Evolutionary conservation across 2,113 vertebrate genomes (phyloP), one percentile per base, ranked within the genome.

Genomic region (Sardina pilchardus): DNA sequence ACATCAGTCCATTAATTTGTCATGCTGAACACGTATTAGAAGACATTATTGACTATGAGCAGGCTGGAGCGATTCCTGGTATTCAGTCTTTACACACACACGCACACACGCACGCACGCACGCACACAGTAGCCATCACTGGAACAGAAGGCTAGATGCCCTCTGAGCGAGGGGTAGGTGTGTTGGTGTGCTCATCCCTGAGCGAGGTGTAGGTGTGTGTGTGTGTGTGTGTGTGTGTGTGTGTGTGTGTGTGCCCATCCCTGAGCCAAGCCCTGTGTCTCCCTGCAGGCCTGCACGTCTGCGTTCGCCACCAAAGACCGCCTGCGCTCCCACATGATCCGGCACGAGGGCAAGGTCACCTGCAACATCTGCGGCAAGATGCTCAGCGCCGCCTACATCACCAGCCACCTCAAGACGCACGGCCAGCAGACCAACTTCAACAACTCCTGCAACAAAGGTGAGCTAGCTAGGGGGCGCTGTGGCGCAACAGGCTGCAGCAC

Each of bases 271-370:
- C 63, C 81, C 34, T 45, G 93, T 92, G 92, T 91, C 92, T 90
- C 88, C 86, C 87, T 90, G 84, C 88, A 99, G 98, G 99, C 98
- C 43, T 99, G 98, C 92, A 98, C 97, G 90, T 98, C 98, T 89
- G 98, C 98, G 93, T 99, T 99, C 90, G 98, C 98, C 94, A 99
- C 98, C 96, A 99, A 99, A 98, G 98, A 99, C 95, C 96, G 98
- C 87, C 96, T 99, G 90, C 96, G 98, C 94, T 98, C 98, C 89
- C 98, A 99, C 94, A 99, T 99, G 98, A 98, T 99, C 92, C 96
- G 98, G 91, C 98, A 99, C 30, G 98, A 99, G 95, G 98, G 97
- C 92, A 99, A 99, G 93, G 97, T 99, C 91, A 98, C 98, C 78
- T 99, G 98, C 93, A 99, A 98, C 94, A 98, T 99, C 94, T 99